Evolutionary conservation across 2,888 invertebrate species (phyloP), one percentile per base, ranked within the genome.

Genomic region (Diarsia mendica): DNA sequence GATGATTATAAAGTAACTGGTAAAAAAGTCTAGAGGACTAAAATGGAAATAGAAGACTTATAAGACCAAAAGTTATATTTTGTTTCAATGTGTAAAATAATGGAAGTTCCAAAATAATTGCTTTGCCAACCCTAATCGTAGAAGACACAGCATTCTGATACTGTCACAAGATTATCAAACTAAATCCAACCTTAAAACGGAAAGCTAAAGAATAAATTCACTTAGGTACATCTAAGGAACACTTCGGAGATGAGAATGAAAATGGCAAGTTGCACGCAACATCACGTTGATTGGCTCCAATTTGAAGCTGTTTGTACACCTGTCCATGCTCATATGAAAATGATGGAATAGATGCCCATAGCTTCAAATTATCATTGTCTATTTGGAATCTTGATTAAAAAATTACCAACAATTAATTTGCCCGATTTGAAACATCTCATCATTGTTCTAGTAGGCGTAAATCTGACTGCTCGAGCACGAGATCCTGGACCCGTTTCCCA

Each of bases 261-360:
- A 83, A 61, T 83, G 67, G 28, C 67, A 83, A 82, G 46, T 64
- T 66, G 79, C 79, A 85, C 85, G 79, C 72, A 53, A 87, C 72
- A 53, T 72, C 63, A 49, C 9, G 49, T 51, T 84, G 83, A 83
- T 71, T 85, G 79, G 49, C 39, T 58, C 48, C 48, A 68, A 82
- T 72, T 81, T 82, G 65, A 67, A 49, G 61, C 20, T 64, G 64
- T 61, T 69, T 85, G 70, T 51, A 82, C 83, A 83, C 83, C 83
- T 83, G 85, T 64, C 61, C 20, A 39, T 66, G 23, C 13, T 51
- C 18, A 64, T 15, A 46, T 48, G n/a, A 33, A 46, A 58, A 51
- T 28, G 60, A 46, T 15, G 15, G 33, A 51, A 51, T 51, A 23
- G 3, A 39, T 33, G 5, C 23, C 4, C 23, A 6, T 44, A 18